phyloP scores from a whole-genome alignment of 92 coral and sea anemone genomes.

The Muricea muricata region DNA sequence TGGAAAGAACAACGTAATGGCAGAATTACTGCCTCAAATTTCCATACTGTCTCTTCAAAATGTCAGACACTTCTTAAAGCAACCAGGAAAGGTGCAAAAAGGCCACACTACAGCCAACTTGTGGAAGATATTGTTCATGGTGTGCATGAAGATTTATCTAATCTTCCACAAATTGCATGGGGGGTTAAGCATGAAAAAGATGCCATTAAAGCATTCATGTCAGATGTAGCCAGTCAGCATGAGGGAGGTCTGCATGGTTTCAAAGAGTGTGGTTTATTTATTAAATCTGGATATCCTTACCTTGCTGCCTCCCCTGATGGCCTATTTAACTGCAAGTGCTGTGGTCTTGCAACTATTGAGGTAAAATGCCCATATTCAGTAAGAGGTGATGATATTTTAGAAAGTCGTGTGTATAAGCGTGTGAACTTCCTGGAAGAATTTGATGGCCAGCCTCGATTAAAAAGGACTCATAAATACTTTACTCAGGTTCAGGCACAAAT shows the following conservation, averaged over 20 bases:
- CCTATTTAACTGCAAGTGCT: constrained; percentile 28
- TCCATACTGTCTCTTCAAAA: neutral
- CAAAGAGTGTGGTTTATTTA: constrained; percentile 42
- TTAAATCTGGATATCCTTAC: too few relatives aligned
- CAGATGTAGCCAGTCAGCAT: constrained; percentile 9
- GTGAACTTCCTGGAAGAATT: constrained; percentile 31
- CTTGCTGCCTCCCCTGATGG: constrained; percentile 49
- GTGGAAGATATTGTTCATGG: constrained; percentile 24
- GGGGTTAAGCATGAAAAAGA: too few relatives aligned
- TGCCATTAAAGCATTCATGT: too few relatives aligned
- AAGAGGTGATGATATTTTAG: too few relatives aligned
- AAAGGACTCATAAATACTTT: constrained; percentile 33
- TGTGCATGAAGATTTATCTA: too few relatives aligned
- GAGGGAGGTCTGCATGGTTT: constrained; percentile 42
- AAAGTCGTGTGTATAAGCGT: constrained; percentile 29
- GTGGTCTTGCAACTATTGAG: constrained; percentile 34
- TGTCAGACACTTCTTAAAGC: too few relatives aligned
- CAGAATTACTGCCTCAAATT: constrained; percentile 64
- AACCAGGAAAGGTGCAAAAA: neutral
- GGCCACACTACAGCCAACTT: constrained; percentile 8
- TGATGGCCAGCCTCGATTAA: constrained; percentile 5
- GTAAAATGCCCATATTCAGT: constrained; percentile 43
- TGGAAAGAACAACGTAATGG: constrained; percentile 67
- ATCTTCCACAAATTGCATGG: too few relatives aligned
- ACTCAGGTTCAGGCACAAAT: constrained; percentile 12